Evolutionary conservation across 2,888 invertebrate species (phyloP).

Genomic region (Timandra comae): DNA sequence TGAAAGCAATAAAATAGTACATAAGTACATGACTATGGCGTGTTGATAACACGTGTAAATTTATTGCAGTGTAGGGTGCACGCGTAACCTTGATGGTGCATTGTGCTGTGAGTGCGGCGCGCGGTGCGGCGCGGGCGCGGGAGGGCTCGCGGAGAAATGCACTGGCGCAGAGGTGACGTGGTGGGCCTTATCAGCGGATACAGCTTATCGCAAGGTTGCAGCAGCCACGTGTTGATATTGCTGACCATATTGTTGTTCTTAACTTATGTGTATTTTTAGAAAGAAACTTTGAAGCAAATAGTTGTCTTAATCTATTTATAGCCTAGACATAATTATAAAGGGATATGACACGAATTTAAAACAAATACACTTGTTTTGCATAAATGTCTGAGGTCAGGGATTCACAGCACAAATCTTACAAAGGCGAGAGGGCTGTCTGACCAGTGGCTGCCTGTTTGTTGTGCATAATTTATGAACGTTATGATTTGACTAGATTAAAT

Average conservation of each 20-base stretch:
- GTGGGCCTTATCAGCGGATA: conserved; percentile 57
- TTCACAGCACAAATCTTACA: too few relatives aligned
- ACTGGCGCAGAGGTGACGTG: conserved; percentile 42
- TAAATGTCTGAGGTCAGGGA: too few relatives aligned
- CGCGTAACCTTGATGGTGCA: conserved; percentile 44
- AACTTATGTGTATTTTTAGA: too few relatives aligned
- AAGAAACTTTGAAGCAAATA: too few relatives aligned
- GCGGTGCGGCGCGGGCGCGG: conserved; percentile 14
- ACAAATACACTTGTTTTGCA: too few relatives aligned
- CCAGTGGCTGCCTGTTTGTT: too few relatives aligned
- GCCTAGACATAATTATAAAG: too few relatives aligned
- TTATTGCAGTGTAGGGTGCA: conserved; percentile 40
- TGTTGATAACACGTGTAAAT: conserved; percentile 49
- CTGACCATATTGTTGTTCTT: conserved; percentile 32
- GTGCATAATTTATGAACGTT: too few relatives aligned
- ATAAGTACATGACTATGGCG: not conserved
- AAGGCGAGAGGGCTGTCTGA: too few relatives aligned
- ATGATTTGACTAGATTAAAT: too few relatives aligned
- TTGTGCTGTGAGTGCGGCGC: conserved; percentile 10
- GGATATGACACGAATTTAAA: too few relatives aligned
- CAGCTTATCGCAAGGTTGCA: conserved; percentile 59
- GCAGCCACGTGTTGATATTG: conserved; percentile 46
- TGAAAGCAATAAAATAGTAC: not conserved
- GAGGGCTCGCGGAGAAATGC: conserved; percentile 49
- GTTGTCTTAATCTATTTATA: too few relatives aligned